Base-by-base conservation (phyloP, 1,140 invertebrate genomes). In the Heliconius himera region DNA sequence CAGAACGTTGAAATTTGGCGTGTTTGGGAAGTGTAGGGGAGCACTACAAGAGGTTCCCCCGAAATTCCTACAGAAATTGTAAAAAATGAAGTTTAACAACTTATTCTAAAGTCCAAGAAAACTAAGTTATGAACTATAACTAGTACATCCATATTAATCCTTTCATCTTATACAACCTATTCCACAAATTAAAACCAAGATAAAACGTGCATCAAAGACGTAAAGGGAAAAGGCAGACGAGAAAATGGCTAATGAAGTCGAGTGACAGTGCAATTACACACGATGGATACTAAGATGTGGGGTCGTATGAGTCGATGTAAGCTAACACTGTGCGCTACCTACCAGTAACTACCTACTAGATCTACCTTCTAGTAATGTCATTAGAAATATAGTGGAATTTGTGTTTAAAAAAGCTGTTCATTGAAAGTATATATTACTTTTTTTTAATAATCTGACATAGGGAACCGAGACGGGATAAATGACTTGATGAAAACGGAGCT, bases 211-310 rank as follows among this genome's bases (percentile, higher is more conserved):
- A 22, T 76, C 70, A 80, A 76, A 76, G 78, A 29, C 66, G 60
- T 66, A 66, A 22, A 49, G 26, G 33, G 51, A 56, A 66, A 46
- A 76, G 46, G 71, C 66, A 46, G 73, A 76, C 26, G 38, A 73
- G 54, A 71, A 51, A 74, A 81, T n/a, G 38, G 46, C 72, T 76
- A 82, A 77, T 82, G 81, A 80, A 80, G 74, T 80, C 38, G 73
- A 74, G 73, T 76, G 74, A 76, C 78, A 76, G 78, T 74, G 78
- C 36, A 74, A 74, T 80, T 76, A 73, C 38, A 74, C 70, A 29
- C 18, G 41, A 76, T 76, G 41, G 60, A 46, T 70, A 70, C 33
- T 71, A 71, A 71, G 70, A 71, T 71, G 36, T 71, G 70, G 70
- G 33, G 60, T 26, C 8, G 9, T 26, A 9, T 66, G 60, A 56